phyloP scores from a whole-genome alignment of 2,113 vertebrate genomes.

The Hepsetus odoe region DNA sequence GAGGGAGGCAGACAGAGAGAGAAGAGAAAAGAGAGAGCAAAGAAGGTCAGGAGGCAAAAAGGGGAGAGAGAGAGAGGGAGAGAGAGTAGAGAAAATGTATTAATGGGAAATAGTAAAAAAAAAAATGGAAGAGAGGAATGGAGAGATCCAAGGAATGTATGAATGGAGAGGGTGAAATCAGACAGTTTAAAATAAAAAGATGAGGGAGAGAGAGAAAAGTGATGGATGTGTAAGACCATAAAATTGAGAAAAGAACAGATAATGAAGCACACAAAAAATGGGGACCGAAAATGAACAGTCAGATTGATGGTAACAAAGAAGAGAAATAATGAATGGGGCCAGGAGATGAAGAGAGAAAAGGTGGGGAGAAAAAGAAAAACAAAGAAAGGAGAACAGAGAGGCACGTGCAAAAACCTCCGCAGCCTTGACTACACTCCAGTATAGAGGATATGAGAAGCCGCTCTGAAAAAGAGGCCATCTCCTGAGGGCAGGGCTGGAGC shows the following conservation, averaged over 20 bases:
- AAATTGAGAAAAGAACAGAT: too few species aligned
- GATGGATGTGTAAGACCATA: too few species aligned
- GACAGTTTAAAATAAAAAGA: too few species aligned
- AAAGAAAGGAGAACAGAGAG: not conserved
- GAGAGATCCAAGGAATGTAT: too few species aligned
- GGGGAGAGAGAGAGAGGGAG: not conserved
- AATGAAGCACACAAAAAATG: too few species aligned
- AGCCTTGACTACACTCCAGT: not conserved
- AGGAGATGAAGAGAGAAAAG: not conserved
- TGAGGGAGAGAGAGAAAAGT: too few species aligned
- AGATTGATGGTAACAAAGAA: too few species aligned
- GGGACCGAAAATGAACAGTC: too few species aligned
- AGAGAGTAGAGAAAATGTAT: not conserved
- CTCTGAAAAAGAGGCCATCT: not conserved
- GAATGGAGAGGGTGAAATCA: too few species aligned
- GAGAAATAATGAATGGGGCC: not conserved
- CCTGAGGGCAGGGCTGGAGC: not conserved
- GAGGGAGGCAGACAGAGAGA: not conserved
- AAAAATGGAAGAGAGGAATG: not conserved
- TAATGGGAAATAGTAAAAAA: not conserved
- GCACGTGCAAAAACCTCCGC: not conserved
- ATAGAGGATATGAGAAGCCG: not conserved
- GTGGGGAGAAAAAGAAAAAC: not conserved
- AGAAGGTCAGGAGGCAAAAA: too few species aligned
- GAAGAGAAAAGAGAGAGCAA: not conserved